Evolutionary conservation across 2,888 invertebrate genomes (phyloP).

Genomic region (Epicampocera succincta): DNA sequence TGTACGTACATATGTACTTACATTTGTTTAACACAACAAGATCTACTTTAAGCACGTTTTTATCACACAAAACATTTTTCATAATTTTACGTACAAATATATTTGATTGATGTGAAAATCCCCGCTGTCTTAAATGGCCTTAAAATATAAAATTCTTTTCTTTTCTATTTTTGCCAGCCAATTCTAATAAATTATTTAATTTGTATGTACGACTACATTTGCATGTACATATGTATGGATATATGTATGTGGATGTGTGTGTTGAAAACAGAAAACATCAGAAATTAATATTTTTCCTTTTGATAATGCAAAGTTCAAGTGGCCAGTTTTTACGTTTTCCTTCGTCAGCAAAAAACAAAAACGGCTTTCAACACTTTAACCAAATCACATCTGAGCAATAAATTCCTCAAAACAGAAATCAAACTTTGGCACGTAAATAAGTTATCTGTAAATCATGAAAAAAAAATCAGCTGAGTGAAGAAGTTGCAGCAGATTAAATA

Average conservation of each 20-base stretch:
- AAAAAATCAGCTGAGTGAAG: background rate
- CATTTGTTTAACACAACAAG: too few relatives aligned
- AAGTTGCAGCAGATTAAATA: constrained; percentile 10
- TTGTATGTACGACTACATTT: background rate
- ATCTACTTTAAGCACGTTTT: constrained; percentile 1
- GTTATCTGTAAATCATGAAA: constrained; percentile 5
- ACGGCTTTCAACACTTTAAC: background rate
- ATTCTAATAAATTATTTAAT: too few relatives aligned
- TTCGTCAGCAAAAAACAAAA: constrained; percentile 1
- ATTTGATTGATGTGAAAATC: constrained; percentile 50
- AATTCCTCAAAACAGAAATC: constrained; percentile 19
- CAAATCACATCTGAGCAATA: constrained; percentile 2
- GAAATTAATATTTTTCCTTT: constrained; percentile 28
- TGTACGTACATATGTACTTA: too few relatives aligned
- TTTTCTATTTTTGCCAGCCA: constrained; percentile 8
- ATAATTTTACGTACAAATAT: constrained; percentile 14
- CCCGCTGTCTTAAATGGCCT: constrained; percentile 33
- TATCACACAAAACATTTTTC: background rate
- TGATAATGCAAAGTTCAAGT: constrained; percentile 58
- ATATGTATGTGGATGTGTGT: background rate
- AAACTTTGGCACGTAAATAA: constrained; percentile 13
- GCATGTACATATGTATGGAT: background rate
- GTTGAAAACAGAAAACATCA: background rate
- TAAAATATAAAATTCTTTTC: constrained; percentile 16
- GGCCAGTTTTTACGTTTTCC: constrained; percentile 7